These are phyloP conservation scores for Zapornia atra DNA, from an alignment of 2,113 vertebrate species.

Conservation along the genomic window DNA sequence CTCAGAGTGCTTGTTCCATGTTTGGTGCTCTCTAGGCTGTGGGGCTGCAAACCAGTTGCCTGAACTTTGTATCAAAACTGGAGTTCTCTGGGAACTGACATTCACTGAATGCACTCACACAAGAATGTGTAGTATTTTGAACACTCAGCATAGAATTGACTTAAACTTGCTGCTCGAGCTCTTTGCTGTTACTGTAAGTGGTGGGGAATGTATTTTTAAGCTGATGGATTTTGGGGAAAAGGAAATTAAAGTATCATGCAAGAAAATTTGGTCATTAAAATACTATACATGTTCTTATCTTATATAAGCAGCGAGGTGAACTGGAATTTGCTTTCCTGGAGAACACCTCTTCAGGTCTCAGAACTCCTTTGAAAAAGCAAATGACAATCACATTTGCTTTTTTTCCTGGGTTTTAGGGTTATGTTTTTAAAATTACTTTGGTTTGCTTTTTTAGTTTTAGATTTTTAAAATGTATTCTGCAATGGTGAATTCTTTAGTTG, in stretches of 20 bases:
- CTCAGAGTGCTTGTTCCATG: rapidly evolving
- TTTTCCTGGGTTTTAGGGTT: too few relatives aligned
- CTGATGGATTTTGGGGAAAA: not conserved
- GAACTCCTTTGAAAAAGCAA: not conserved
- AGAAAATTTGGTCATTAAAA: not conserved
- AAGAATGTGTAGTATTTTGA: not conserved
- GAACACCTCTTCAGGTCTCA: not conserved
- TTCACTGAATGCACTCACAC: not conserved
- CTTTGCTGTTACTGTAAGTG: not conserved
- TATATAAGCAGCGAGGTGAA: not conserved
- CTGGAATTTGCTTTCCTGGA: not conserved
- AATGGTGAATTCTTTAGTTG: not conserved
- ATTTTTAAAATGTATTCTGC: not conserved
- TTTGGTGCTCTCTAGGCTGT: not conserved
- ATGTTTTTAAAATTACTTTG: not conserved
- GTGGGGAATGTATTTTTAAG: not conserved
- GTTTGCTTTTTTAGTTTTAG: not conserved
- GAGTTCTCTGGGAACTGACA: not conserved
- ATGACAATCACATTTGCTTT: not conserved
- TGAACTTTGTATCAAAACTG: not conserved
- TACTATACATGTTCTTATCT: not conserved
- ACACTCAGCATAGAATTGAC: not conserved
- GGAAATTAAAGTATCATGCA: not conserved
- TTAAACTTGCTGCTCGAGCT: not conserved
- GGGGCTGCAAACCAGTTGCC: not conserved